These are phyloP conservation scores for Lateolabrax maculatus DNA, from an alignment of 2,797 vertebrate genomes.

Conservation along the genomic window DNA sequence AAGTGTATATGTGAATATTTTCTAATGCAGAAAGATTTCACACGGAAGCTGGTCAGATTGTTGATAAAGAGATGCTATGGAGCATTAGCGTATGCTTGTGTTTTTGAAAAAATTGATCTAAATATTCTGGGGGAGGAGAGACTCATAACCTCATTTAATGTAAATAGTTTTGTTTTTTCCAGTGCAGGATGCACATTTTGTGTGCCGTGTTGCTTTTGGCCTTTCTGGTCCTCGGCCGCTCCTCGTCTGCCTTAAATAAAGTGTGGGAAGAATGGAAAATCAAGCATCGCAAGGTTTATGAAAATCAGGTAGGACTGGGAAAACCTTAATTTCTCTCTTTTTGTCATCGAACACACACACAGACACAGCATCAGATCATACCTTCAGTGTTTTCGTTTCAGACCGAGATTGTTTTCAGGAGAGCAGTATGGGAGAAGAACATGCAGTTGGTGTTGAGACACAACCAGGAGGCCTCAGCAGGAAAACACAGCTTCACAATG, in stretches of 20 bases:
- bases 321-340: not conserved
- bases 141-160: not conserved
- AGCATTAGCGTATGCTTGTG: not conserved
- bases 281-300: slow-evolving; percentile 64
- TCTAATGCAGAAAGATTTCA: not conserved
- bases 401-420: slow-evolving; percentile 73
- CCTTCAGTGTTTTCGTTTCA: slow-evolving; percentile 46
- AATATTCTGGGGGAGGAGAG: not conserved
- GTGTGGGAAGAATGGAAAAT: slow-evolving; percentile 76
- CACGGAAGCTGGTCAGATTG: not conserved
- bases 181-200: slow-evolving; percentile 61
- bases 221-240: not conserved
- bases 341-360: not conserved
- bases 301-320: slow-evolving; percentile 61
- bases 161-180: not conserved
- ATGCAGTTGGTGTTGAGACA: slow-evolving; percentile 72
- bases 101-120: not conserved
- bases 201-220: slow-evolving; percentile 18
- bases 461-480: slow-evolving; percentile 76
- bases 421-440: slow-evolving; percentile 83
- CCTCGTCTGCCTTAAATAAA: slow-evolving; percentile 31
- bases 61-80: too few relatives aligned
- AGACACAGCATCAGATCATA: not conserved
- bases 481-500: slow-evolving; percentile 79
- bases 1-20: not conserved